Evolutionary conservation across 2,797 vertebrate genomes (phyloP), one percentile per base, ranked within the genome.

Genomic region (Mus minutoides): DNA sequence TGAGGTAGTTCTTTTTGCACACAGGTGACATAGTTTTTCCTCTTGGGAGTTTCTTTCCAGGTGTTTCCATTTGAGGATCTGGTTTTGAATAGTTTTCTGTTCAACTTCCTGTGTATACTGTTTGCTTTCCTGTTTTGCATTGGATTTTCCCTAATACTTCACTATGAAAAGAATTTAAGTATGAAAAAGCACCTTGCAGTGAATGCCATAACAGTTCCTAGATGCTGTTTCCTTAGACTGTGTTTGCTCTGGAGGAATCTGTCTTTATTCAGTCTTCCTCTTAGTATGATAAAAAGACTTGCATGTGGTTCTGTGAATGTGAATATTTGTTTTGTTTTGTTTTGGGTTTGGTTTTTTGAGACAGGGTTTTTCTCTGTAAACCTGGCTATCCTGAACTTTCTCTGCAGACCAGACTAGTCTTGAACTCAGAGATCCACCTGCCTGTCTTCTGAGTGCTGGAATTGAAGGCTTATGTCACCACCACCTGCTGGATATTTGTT

Each of bases 21-120:
- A 0, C 69, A 60, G 31, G 3, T 86, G 60, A 89, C 60, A 31
- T 84, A 85, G 10, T 85, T n/a, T 49, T 12, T 0, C 73, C 46
- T 90, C 29, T 12, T 85, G 88, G 92, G 94, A 40, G 69, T 97
- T 6, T 56, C 52, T 46, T 78, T 88, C 22, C 90, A 19, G 49
- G 89, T 58, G 16, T 91, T 92, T 96, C 80, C 26, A 52, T 73
- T 95, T 97, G 79, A 94, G 80, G 90, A 52, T 71, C 40, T 64
- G 37, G 21, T 56, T 73, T 2, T 80, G 24, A 58, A 3, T 79
- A 54, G 1, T 84, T 79, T 84, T 83, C 87, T 84, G 11, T 76
- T 93, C 54, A 91, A 17, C 58, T 62, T 67, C 40, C 58, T 91
- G 12, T 87, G 26, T 79, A 0, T 43, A 24, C 80, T 34, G 60